Base-by-base conservation (phyloP, 2,797 vertebrate genomes). In the Pseudocheirus occidentalis region DNA sequence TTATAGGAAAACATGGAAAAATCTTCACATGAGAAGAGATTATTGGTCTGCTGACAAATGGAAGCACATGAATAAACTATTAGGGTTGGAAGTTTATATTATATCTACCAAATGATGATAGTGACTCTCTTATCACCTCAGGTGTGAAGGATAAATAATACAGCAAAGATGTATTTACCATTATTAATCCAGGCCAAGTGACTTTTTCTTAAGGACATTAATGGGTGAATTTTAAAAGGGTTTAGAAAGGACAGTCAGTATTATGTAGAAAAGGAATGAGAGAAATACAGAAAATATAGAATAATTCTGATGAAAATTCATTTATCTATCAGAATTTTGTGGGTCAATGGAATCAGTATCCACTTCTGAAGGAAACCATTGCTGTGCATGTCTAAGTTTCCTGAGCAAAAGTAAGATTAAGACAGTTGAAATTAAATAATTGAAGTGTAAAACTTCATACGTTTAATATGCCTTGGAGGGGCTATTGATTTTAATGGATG, bases 341-440 rank as follows among this genome's bases (percentile, higher is more conserved):
- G 27, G 57, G 57, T 34, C 0, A 21, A 56, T 1, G 28, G 34
- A 58, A 52, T 56, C 52, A 57, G 0, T 40, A 56, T 94, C 7
- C 0, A 46, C 18, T 73, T n/a, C 24, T 0, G 1, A 16, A 27
- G 34, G 58, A 50, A 18, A 31, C 5, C 0, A 0, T 14, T 0
- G 5, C 7, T 16, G 0, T 4, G 14, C 13, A 34, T 21, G 6
- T 55, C 29, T 56, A 0, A 0, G 54, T 34, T 7, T 5, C 50
- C 16, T 52, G 1, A 59, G 50, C 40, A 55, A 40, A 16, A n/a
- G 21, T 4, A 89, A 92, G 29, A 27, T 29, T n/a, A 52, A 73
- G 21, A 18, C 27, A 81, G 5, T 7, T 24, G 7, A 90, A 55
- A n/a, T 12, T 27, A n/a, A 54, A 46, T 54, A 18, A 50, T 53